Evolutionary conservation across 2,888 invertebrate genomes (phyloP).

Genomic region (Acronicta aceris): DNA sequence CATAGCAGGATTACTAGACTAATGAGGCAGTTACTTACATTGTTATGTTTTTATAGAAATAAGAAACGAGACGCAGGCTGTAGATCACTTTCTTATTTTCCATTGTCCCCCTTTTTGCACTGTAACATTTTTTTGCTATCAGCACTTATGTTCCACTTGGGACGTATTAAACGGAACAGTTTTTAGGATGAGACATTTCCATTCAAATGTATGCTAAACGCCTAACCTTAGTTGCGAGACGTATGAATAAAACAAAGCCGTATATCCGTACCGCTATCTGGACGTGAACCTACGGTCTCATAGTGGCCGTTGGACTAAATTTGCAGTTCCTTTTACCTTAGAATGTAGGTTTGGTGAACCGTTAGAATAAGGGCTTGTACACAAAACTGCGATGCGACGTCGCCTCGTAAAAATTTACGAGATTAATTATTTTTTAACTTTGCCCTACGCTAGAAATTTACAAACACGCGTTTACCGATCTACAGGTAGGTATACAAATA

Average conservation of each 20-base stretch:
- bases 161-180: constrained; percentile 47
- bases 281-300: constrained; percentile 27
- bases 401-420: no score
- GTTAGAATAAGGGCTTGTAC: neutral
- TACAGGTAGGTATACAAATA: no score
- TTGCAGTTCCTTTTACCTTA: constrained; percentile 21
- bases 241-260: constrained; percentile 59
- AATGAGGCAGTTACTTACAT: no score
- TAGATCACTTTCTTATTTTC: no score
- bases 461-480: no score
- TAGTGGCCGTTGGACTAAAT: constrained; percentile 25
- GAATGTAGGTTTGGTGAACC: neutral
- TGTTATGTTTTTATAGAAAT: no score
- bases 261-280: constrained; percentile 36
- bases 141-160: constrained; percentile 34
- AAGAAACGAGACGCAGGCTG: no score
- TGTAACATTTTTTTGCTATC: constrained; percentile 29
- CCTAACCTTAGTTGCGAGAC: constrained; percentile 48
- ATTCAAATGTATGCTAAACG: constrained; percentile 63
- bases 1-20: no score
- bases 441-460: no score
- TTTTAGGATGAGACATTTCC: constrained; percentile 54
- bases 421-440: no score
- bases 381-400: no score
- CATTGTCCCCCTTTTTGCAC: neutral